Base-by-base conservation (phyloP, 2,888 invertebrate genomes). In the Diadegma fenestrale region DNA sequence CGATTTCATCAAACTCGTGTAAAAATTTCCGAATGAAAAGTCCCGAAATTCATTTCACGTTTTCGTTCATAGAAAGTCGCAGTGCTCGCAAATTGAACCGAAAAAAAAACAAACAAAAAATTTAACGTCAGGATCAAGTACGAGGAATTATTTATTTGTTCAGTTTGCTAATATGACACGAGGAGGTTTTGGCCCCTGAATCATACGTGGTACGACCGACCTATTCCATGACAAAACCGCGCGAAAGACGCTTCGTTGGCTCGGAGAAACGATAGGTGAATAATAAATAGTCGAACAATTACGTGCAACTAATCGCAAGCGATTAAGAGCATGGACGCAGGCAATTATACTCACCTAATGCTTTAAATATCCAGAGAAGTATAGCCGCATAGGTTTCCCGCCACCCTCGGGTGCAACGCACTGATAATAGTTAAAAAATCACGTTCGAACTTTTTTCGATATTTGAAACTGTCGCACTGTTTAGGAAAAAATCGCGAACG, bases 281-380 rank as follows among this genome's bases (percentile, higher is more conserved):
- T 86, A 87, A 88, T 80, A 86, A 88, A 87, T 86, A 72, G 82
- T 76, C 61, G 33, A 10, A 63, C 58, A 5, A 69, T 79, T 87
- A 88, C 85, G 85, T 84, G 85, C 54, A 77, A 86, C 85, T 78
- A 85, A 88, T 87, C 71, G 66, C 64, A 72, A 84, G 82, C 72
- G 80, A 87, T 86, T 78, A 84, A 88, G 76, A 75, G 7, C 30
- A 26, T 41, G 37, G 8, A 37, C 7, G 30, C 22, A 80, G 48
- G 33, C 80, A 68, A 77, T 61, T 48, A 61, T 72, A 85, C 88
- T 86, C 85, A 87, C 87, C 86, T 85, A 48, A 80, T 80, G 79
- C 76, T 82, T 80, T 76, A 45, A 78, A 78, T 85, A 79, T 76
- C 76, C 76, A 64, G 64, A 76, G 75, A 45, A 48, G 64, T 63